Evolutionary conservation across 2,888 invertebrate species (phyloP).

Genomic region (Acrocyrtus sp.): DNA sequence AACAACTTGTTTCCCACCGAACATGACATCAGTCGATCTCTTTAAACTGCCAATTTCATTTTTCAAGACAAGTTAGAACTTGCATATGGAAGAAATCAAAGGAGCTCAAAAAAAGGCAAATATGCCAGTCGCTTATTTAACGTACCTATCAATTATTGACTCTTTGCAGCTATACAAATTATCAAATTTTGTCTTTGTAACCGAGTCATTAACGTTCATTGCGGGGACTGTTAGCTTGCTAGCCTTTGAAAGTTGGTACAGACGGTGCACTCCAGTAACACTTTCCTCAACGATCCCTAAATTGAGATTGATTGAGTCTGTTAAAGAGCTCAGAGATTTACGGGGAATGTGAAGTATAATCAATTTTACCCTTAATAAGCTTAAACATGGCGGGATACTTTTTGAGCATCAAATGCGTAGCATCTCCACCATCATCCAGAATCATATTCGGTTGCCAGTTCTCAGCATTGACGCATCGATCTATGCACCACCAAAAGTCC

Average conservation of each 20-base stretch:
- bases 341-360: no score
- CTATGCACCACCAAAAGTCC: constrained; percentile 99
- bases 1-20: constrained; percentile 95
- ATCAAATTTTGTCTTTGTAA: constrained; percentile 98
- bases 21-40: constrained; percentile 95
- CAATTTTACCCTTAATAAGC: constrained; percentile 87
- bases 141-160: constrained; percentile 85
- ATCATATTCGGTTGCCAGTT: constrained; percentile 99
- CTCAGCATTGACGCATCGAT: constrained; percentile 90
- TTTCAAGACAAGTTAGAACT: neutral
- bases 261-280: constrained; percentile 96
- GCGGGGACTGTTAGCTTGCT: constrained; percentile 94
- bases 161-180: constrained; percentile 96
- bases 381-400: constrained; percentile 94
- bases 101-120: neutral
- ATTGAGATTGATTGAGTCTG: no score
- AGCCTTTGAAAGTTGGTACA: constrained; percentile 95
- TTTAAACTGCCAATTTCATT: constrained; percentile 78
- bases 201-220: constrained; percentile 98
- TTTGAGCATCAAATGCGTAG: constrained; percentile 95
- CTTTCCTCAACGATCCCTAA: constrained; percentile 96
- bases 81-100: neutral
- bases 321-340: no score
- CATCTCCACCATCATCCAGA: constrained; percentile 96
- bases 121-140: no score